Evolutionary conservation across 2,888 invertebrate genomes (phyloP).

Genomic region (Bellardia bayeri): DNA sequence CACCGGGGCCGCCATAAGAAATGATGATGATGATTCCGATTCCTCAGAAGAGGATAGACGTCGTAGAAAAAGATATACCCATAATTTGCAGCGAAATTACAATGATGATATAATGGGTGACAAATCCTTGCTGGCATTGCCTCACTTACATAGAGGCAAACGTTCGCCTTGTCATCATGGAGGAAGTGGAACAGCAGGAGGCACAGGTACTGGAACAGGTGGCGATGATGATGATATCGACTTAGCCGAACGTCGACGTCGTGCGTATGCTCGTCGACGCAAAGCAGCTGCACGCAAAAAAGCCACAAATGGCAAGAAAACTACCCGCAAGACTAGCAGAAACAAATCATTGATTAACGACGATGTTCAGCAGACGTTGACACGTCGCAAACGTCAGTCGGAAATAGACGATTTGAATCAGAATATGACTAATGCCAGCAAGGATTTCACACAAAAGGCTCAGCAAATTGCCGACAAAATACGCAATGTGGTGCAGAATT

Average conservation of each 20-base stretch:
- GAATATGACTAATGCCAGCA: neutral
- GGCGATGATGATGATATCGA: constrained; percentile 72
- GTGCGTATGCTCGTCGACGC: constrained; percentile 49
- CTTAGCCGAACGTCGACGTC: constrained; percentile 57
- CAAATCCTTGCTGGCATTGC: neutral
- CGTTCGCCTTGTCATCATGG: constrained; percentile 77
- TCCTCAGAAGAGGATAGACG: constrained; percentile 74
- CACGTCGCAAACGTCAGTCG: constrained; percentile 73
- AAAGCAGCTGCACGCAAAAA: constrained; percentile 73
- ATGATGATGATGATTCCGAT: constrained; percentile 27
- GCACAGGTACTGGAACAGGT: constrained; percentile 6
- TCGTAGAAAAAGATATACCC: constrained; percentile 68
- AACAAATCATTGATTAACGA: constrained; percentile 56
- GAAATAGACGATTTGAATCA: constrained; percentile 69
- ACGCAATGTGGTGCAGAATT: constrained; percentile 72
- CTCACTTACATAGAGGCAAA: constrained; percentile 73
- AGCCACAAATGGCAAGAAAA: constrained; percentile 59
- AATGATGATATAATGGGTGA: neutral
- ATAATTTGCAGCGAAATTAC: neutral
- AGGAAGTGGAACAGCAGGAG: neutral
- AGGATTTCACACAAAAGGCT: constrained; percentile 38
- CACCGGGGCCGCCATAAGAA: constrained; percentile 77
- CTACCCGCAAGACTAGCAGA: constrained; percentile 67
- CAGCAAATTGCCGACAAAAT: constrained; percentile 73
- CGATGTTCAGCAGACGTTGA: constrained; percentile 6